Evolutionary conservation across 2,113 vertebrate genomes (phyloP).

Genomic region (Felis chaus): DNA sequence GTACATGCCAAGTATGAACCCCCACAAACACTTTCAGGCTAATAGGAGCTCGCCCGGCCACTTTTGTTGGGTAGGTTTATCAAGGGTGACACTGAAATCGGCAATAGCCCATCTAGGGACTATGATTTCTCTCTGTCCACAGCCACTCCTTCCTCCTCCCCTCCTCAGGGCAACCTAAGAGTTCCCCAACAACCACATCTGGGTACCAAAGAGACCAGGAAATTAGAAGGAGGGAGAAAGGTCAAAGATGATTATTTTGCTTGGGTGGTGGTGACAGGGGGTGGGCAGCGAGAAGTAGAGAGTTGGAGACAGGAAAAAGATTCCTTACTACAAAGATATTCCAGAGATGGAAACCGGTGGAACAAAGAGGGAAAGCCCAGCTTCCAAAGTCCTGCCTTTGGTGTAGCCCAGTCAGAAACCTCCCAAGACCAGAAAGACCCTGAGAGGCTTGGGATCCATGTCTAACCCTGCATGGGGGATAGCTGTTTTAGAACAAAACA

Average conservation of each 20-base stretch:
- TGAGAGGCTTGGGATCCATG: rapidly evolving
- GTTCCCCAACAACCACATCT: neutral
- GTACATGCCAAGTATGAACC: neutral
- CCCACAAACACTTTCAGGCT: neutral
- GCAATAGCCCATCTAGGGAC: neutral
- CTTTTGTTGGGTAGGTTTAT: neutral
- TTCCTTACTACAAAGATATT: neutral
- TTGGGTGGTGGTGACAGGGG: neutral
- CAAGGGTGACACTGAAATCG: neutral
- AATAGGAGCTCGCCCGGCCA: neutral
- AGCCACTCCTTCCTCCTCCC: neutral
- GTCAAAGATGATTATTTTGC: neutral
- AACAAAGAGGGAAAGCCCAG: neutral
- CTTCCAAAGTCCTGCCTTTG: neutral
- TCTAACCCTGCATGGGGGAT: rapidly evolving
- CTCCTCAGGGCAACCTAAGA: neutral
- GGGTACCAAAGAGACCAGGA: neutral
- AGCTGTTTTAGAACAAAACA: neutral
- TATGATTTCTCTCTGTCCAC: neutral
- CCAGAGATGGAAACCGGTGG: neutral
- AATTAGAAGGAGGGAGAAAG: neutral
- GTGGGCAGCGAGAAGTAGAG: neutral
- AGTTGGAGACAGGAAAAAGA: neutral
- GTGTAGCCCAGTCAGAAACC: neutral
- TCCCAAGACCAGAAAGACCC: rapidly evolving